phyloP scores from a whole-genome alignment of 2,888 invertebrate species.

The Acronicta alni region DNA sequence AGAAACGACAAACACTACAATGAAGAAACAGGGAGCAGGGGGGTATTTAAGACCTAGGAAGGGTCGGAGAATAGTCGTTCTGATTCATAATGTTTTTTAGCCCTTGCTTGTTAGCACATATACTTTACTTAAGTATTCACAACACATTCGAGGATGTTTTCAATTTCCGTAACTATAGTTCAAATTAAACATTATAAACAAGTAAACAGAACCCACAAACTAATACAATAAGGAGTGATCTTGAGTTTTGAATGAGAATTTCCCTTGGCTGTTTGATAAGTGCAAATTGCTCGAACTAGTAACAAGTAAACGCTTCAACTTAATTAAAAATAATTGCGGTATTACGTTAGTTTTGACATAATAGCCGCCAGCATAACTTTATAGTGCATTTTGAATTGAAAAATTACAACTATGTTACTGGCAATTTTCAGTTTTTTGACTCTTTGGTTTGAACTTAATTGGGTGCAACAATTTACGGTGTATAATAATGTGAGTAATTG shows the following conservation, averaged over 20 bases:
- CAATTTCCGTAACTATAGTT: no score
- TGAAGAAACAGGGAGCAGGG: no score
- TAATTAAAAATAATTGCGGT: constrained; percentile 49
- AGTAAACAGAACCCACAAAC: not conserved
- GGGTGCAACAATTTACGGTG: constrained; percentile 16
- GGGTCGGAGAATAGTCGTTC: no score
- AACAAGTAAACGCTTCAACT: constrained; percentile 23
- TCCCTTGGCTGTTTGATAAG: constrained; percentile 42
- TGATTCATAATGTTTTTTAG: no score
- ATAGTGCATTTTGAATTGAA: constrained; percentile 40
- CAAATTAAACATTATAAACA: not conserved
- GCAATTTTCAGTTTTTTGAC: constrained; percentile 27
- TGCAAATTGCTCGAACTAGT: constrained; percentile 55
- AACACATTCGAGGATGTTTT: no score
- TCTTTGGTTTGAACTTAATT: constrained; percentile 14
- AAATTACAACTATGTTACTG: constrained; percentile 30
- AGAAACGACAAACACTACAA: no score
- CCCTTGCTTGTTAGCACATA: no score
- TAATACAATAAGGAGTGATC: not conserved
- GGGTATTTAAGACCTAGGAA: no score
- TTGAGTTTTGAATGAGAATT: not conserved
- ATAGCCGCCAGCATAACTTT: constrained; percentile 20
- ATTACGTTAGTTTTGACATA: constrained; percentile 43
- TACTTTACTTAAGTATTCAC: no score
- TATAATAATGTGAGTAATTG: constrained; percentile 10